These are phyloP conservation scores for Dipus sagitta DNA, from an alignment of 2,797 vertebrate species.

Conservation along the genomic window DNA sequence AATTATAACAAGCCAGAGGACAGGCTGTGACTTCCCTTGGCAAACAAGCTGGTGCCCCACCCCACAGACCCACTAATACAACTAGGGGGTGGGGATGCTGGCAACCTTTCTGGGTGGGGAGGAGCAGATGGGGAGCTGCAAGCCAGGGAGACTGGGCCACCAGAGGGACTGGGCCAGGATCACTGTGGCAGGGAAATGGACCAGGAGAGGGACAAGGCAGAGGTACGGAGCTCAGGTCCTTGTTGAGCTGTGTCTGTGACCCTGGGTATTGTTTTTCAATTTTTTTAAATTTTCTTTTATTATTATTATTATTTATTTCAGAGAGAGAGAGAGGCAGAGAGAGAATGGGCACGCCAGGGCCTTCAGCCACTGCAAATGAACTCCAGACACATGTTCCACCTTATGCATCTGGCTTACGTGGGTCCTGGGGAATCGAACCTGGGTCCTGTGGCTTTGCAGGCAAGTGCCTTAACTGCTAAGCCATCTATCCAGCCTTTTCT, in stretches of 20 bases:
- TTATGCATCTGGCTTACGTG: too few species aligned
- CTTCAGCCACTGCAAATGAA: too few species aligned
- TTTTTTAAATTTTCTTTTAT: too few species aligned
- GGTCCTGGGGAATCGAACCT: too few species aligned
- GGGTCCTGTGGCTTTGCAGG: too few species aligned
- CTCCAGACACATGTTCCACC: too few species aligned
- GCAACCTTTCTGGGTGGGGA: background rate
- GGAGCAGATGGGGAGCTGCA: background rate
- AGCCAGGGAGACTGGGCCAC: background rate
- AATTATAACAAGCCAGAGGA: conserved; percentile 81
- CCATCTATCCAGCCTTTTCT: too few species aligned
- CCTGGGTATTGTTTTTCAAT: background rate
- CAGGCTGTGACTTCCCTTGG: conserved; percentile 82
- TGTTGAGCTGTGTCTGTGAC: background rate
- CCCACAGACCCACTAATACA: conserved; percentile 29
- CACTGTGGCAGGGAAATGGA: background rate
- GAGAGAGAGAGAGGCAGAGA: too few species aligned
- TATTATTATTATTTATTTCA: too few species aligned
- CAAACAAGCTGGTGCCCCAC: conserved; percentile 30
- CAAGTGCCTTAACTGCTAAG: too few species aligned
- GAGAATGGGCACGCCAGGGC: too few species aligned
- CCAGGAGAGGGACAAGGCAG: background rate
- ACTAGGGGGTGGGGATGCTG: background rate
- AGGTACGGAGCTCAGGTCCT: background rate
- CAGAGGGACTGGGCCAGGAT: background rate